A percentile compares a stretch with the other conserved stretches of the same genome.
These are phyloP conservation scores for Sparidentex hasta DNA, from an alignment of 2,797 vertebrate species.

Conservation along the genomic window DNA sequence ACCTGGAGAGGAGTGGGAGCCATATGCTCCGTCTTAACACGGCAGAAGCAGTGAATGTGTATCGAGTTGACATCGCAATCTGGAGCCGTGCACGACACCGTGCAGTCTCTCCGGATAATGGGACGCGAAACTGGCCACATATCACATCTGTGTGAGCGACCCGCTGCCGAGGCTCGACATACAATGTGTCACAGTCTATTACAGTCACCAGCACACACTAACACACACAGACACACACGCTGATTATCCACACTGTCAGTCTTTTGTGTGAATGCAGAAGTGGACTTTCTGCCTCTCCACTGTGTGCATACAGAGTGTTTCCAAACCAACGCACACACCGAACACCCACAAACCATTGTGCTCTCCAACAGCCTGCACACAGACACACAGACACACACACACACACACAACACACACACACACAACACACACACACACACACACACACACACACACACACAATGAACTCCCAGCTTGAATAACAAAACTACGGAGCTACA, in stretches of 20 bases:
- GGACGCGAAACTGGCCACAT: conserved; percentile 67
- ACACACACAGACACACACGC: conserved; percentile 33
- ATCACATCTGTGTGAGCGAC: conserved; percentile 66
- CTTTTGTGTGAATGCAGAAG: conserved; percentile 29
- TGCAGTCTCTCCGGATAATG: conserved; percentile 63
- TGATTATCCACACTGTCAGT: conserved; percentile 36
- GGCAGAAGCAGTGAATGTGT: conserved; percentile 44
- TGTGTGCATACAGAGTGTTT: conserved; percentile 4
- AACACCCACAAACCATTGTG: conserved; percentile 8
- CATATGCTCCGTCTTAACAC: conserved; percentile 52
- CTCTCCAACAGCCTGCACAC: conserved; percentile 7
- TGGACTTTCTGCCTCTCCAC: conserved; percentile 24
- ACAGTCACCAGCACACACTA: conserved; percentile 40
- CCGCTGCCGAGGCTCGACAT: conserved; percentile 47
- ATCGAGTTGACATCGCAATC: conserved; percentile 63
- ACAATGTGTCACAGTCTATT: conserved; percentile 67
- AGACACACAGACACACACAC: conserved; percentile 4
- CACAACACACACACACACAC: conserved; percentile 4
- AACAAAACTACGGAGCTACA: conserved; percentile 1
- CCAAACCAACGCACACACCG: background rate
- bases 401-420: conserved; percentile 7
- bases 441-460: background rate
- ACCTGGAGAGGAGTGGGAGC: conserved; percentile 31
- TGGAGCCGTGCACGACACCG: conserved; percentile 31
- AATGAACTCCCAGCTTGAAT: conserved; percentile 23